Base-by-base conservation (phyloP, 1,140 invertebrate species). In the Drosophila sucinea region DNA sequence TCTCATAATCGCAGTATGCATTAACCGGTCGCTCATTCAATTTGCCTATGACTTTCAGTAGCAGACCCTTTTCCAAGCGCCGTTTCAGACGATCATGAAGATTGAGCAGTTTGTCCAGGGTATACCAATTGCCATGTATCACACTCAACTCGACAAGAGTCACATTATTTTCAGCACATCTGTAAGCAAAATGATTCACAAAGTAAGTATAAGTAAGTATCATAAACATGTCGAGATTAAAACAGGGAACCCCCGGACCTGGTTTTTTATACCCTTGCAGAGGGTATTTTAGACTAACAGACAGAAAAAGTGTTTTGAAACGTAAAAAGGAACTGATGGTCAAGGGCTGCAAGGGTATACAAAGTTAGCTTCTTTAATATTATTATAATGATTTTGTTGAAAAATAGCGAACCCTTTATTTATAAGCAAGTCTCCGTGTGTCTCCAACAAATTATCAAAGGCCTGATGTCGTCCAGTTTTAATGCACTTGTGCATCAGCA, bases 401-500 rank as follows among this genome's bases (percentile, higher is more conserved):
- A 17, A 17, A 17, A 23, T 44, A 10, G 10, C 44, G 3, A 27
- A 51, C 44, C 44, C 44, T 27, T 27, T 3, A 44, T 82, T 82
- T 78, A 94, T 94, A 57, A 61, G 11, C 7, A 41, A 27, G 11
- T 94, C 91, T 86, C 94, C 92, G 32, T 93, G 93, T 17, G 91
- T 87, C 10, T 93, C 85, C 30, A 96, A 76, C 40, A 96, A 77
- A 62, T 92, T 72, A 56, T 91, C 77, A 0, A 95, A 94, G 25
- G 93, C 93, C 77, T 93, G 91, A 54, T 93, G 85, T 23, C 94
- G 81, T 1, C 94, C 95, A 47, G 92, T 93, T 11, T 94, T 92
- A 23, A 94, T 93, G 11, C 95, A 93, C 30, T 94, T 92, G 73
- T 94, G 93, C 44, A 95, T 73, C 66, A 95, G 92, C n/a, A 94